These are phyloP conservation scores for Stylophora pistillata DNA, from an alignment of 64 coral and sea anemone genomes.

Conservation along the genomic window DNA sequence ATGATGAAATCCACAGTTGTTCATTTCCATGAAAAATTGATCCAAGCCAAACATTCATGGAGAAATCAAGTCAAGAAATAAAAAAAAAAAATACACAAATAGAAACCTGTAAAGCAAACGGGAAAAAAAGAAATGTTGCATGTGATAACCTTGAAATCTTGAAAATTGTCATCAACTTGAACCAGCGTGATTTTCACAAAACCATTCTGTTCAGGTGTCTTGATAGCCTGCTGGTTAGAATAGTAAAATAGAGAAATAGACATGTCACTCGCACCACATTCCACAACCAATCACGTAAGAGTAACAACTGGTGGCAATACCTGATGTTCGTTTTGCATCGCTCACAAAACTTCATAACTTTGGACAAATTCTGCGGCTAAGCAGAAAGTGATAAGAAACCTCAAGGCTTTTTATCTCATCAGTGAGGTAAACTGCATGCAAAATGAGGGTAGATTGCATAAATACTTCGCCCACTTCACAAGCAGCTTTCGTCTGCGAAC, in stretches of 20 bases:
- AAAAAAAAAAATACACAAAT: no score
- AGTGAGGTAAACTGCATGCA: background rate
- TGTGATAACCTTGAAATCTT: no score
- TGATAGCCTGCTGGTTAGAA: background rate
- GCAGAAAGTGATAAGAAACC: background rate
- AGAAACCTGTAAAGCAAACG: no score
- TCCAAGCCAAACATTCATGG: background rate
- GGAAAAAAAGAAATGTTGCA: no score
- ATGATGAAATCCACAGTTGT: no score
- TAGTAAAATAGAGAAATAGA: background rate
- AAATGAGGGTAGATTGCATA: background rate
- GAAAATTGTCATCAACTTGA: no score
- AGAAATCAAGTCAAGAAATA: no score
- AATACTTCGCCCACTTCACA: background rate
- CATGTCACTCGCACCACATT: background rate
- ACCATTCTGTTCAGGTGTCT: background rate
- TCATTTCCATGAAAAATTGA: no score
- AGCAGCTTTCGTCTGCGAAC: constrained; percentile 3
- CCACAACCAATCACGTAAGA: background rate
- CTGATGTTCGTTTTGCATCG: background rate
- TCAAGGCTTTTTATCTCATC: background rate
- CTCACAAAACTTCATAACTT: background rate
- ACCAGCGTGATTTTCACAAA: no score
- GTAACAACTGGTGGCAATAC: constrained; percentile 2
- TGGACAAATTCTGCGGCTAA: background rate